Percentiles rank a stretch among this genome's conserved stretches.
These are phyloP conservation scores for Zaprionus taronus DNA, from an alignment of 1,140 invertebrate species.

Conservation along the genomic window DNA sequence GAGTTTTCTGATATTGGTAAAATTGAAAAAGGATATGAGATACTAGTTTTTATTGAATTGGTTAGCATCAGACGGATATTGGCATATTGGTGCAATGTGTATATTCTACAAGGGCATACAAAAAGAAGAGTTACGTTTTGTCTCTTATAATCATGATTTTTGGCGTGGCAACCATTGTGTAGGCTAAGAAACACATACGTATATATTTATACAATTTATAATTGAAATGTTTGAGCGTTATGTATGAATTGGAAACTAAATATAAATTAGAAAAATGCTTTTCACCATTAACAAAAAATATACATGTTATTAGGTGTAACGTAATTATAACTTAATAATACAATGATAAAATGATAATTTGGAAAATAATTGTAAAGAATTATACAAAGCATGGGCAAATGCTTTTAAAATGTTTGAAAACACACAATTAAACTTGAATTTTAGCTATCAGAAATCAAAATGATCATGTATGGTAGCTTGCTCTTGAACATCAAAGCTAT, in stretches of 20 bases:
- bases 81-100: neutral
- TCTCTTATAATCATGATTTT: conserved; percentile 57
- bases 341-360: conserved; percentile 51
- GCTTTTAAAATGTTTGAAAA: conserved; percentile 29
- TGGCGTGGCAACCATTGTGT: conserved; percentile 52
- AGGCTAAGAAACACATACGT: conserved; percentile 52
- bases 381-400: conserved; percentile 38
- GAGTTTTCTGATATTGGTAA: too few species aligned
- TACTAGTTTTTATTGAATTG: too few species aligned
- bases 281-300: conserved; percentile 53
- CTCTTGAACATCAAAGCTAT: conserved; percentile 30
- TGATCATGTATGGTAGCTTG: conserved; percentile 36
- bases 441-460: conserved; percentile 36
- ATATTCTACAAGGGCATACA: neutral
- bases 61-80: neutral
- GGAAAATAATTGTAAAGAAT: conserved; percentile 28
- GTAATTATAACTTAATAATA: conserved; percentile 45
- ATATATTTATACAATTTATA: conserved; percentile 58
- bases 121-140: conserved; percentile 39
- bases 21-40: too few species aligned
- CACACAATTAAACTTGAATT: conserved; percentile 20
- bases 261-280: conserved; percentile 51
- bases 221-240: conserved; percentile 53
- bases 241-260: conserved; percentile 53
- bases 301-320: conserved; percentile 24